phyloP scores from a whole-genome alignment of 2,797 vertebrate genomes.

The Spinus pinus region DNA sequence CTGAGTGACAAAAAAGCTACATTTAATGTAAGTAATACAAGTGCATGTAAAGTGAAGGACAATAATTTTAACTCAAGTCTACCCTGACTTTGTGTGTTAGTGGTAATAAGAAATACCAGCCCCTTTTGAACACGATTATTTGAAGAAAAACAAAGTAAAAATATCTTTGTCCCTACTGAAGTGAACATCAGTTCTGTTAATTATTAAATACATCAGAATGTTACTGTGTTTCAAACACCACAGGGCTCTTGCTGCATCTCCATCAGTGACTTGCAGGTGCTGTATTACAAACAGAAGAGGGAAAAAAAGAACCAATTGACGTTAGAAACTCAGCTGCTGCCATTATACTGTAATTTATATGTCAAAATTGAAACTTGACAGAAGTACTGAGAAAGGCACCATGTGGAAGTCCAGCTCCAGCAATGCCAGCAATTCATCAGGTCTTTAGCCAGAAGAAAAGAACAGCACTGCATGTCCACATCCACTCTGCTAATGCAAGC shows the following conservation, averaged over 20 bases:
- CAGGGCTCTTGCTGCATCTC: neutral
- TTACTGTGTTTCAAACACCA: neutral
- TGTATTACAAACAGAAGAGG: neutral
- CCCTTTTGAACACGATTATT: neutral
- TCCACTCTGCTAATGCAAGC: slow-evolving; percentile 36
- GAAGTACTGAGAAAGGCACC: neutral
- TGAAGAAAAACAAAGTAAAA: neutral
- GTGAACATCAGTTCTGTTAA: neutral
- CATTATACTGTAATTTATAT: neutral
- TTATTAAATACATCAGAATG: neutral
- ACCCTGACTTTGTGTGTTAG: neutral
- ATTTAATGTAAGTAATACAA: neutral
- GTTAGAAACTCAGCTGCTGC: neutral
- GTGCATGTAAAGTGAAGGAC: neutral
- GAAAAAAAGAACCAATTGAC: neutral
- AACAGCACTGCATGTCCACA: slow-evolving; percentile 7
- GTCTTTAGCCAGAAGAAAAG: neutral
- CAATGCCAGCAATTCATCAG: neutral
- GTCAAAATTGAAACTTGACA: neutral
- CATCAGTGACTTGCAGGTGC: neutral
- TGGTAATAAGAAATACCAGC: neutral
- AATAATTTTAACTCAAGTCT: neutral
- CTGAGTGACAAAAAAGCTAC: neutral
- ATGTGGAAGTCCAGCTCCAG: neutral
- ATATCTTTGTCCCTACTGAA: neutral